phyloP scores from a whole-genome alignment of 2,888 invertebrate genomes.

The Sialis lutaria region DNA sequence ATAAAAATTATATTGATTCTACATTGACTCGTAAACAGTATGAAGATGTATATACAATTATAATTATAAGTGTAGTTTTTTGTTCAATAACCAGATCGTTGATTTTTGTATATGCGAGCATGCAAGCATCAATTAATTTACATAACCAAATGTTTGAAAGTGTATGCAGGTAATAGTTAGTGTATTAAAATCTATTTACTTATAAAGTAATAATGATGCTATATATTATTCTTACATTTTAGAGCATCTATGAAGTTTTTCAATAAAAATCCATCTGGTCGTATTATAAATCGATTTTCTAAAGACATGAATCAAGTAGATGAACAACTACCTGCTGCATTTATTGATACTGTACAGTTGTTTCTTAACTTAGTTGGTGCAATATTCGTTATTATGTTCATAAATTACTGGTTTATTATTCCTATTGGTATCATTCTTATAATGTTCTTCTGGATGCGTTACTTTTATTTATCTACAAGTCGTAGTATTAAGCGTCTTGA shows the following conservation, averaged over 20 bases:
- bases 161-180: conserved; percentile 26
- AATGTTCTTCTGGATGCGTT: conserved; percentile 43
- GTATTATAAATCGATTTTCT: conserved; percentile 51
- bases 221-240: conserved; percentile 13
- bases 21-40: neutral
- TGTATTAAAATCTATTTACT: too few relatives aligned
- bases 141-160: conserved; percentile 59
- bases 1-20: neutral
- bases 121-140: conserved; percentile 39
- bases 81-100: conserved; percentile 27
- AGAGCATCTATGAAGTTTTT: conserved; percentile 55
- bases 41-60: neutral
- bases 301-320: conserved; percentile 46
- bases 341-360: conserved; percentile 33
- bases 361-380: conserved; percentile 61
- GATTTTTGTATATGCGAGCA: conserved; percentile 41
- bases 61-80: conserved; percentile 17
- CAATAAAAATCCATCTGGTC: conserved; percentile 52
- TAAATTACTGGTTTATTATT: conserved; percentile 48
- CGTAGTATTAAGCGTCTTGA: conserved; percentile 58
- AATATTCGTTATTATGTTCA: conserved; percentile 48
- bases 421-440: conserved; percentile 46
- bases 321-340: conserved; percentile 28
- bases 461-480: conserved; percentile 53
- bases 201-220: too few relatives aligned